A percentile compares a stretch with the other conserved stretches of the same genome.
Evolutionary conservation across 2,888 invertebrate species (phyloP).

Genomic region (Apotomis capreana): DNA sequence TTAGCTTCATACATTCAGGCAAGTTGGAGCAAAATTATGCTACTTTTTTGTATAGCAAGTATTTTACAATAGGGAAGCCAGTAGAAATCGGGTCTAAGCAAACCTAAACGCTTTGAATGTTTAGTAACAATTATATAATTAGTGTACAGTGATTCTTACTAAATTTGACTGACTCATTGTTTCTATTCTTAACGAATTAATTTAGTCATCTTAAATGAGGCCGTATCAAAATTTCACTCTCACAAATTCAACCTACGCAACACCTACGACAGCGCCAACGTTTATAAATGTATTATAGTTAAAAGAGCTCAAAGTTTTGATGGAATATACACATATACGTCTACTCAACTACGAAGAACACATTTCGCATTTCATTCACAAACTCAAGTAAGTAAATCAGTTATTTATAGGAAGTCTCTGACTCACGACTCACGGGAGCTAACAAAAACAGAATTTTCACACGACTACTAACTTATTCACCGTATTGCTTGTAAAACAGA

Average conservation of each 20-base stretch:
- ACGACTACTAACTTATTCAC: constrained; percentile 9
- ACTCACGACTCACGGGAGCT: constrained; percentile 7
- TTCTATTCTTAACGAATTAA: not conserved
- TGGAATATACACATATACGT: not conserved
- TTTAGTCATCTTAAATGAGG: not conserved
- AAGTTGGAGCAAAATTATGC: no score
- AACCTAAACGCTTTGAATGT: no score
- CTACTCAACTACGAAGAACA: not conserved
- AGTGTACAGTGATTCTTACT: not conserved
- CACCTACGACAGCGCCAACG: not conserved
- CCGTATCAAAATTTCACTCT: not conserved
- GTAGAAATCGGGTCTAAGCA: no score
- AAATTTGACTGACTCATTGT: not conserved
- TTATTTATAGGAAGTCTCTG: constrained; percentile 27
- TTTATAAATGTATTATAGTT: not conserved
- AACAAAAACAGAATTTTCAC: constrained; percentile 15
- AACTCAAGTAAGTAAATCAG: constrained; percentile 6
- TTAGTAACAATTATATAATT: no score
- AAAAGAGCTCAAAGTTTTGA: not conserved
- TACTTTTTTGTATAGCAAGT: no score
- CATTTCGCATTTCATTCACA: constrained; percentile 16
- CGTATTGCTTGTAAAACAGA: not conserved
- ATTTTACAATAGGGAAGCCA: no score
- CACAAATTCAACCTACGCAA: not conserved
- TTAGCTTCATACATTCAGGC: no score